Evolutionary conservation across 2,888 invertebrate species (phyloP).

Genomic region (Lasioglossum pauxillum): DNA sequence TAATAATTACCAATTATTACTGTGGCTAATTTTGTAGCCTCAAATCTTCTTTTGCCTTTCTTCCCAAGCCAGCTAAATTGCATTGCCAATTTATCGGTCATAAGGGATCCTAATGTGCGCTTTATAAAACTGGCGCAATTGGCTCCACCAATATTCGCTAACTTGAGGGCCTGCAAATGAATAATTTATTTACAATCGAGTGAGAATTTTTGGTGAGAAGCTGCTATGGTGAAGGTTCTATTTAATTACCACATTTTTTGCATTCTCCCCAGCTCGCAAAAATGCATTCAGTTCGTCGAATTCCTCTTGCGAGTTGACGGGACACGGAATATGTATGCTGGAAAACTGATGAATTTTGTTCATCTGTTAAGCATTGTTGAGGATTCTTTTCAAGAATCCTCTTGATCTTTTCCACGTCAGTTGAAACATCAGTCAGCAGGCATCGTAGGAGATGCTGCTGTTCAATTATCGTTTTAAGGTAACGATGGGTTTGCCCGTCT

Average conservation of each 20-base stretch:
- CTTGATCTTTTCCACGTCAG: background rate
- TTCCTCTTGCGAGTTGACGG: background rate
- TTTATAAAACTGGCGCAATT: background rate
- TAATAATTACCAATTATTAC: slow-evolving; percentile 13
- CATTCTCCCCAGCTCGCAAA: background rate
- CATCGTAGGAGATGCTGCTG: background rate
- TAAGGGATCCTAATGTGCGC: background rate
- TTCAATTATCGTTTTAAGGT: background rate
- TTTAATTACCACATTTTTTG: background rate
- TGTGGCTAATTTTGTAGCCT: background rate
- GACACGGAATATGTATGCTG: background rate
- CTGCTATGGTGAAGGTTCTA: background rate
- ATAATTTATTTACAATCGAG: background rate
- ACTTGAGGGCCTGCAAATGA: background rate
- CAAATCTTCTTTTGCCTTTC: background rate
- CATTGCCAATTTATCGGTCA: background rate
- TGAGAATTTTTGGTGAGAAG: background rate
- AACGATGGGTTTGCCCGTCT: background rate
- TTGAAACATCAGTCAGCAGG: background rate
- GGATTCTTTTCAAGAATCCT: background rate
- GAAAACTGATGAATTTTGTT: too few relatives aligned
- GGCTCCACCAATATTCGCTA: background rate
- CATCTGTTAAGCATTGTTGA: too few relatives aligned
- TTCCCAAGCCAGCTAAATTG: background rate
- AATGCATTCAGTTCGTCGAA: background rate